These are phyloP conservation scores for Psittacula derbiana DNA, from an alignment of 2,797 vertebrate species.

Conservation along the genomic window DNA sequence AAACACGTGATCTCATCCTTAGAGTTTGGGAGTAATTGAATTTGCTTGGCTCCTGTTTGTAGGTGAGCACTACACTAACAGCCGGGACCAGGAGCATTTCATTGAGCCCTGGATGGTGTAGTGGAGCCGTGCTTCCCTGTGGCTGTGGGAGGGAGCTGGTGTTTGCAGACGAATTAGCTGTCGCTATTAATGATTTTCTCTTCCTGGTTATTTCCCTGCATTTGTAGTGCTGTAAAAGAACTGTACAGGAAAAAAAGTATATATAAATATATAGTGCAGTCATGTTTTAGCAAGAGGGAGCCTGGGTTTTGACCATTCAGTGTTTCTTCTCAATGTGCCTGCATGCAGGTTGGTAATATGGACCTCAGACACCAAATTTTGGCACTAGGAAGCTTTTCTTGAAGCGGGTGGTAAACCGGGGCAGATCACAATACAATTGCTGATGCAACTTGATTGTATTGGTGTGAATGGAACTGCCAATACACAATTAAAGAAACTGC, in stretches of 20 bases:
- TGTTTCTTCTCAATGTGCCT: neutral
- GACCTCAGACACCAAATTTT: neutral
- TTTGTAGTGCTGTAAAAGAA: neutral
- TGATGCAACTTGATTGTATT: constrained; percentile 2
- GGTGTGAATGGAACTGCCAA: constrained; percentile 13
- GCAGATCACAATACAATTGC: neutral
- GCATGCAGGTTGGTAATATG: neutral
- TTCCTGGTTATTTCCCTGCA: neutral
- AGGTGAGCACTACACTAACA: neutral
- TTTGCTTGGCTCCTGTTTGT: neutral
- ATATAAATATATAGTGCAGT: neutral
- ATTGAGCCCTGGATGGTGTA: neutral
- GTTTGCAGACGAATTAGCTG: neutral
- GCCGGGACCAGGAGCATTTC: neutral
- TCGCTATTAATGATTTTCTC: neutral
- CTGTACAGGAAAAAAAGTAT: too few relatives aligned
- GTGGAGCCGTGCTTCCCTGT: neutral
- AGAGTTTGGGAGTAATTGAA: constrained; percentile 2
- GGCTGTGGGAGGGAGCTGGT: neutral
- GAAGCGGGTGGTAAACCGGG: neutral
- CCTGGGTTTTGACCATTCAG: neutral
- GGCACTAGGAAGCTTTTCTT: neutral
- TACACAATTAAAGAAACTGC: constrained; percentile 1
- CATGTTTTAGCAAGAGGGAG: neutral
- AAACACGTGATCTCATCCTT: neutral